Conservation (phyloP, 2,888 invertebrate species). For the Calliopum simillimum region DNA sequence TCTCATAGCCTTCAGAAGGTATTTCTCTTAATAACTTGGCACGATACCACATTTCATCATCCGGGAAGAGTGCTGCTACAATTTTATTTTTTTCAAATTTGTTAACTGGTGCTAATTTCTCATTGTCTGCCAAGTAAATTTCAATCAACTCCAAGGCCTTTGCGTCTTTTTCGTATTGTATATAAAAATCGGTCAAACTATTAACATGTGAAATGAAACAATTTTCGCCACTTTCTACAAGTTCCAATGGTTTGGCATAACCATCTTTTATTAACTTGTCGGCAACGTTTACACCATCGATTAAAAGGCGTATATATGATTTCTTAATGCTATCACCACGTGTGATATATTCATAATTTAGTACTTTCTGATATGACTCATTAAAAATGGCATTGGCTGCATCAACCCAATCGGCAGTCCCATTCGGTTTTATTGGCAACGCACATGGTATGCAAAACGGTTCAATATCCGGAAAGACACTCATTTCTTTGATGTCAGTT, state of each 20-base stretch:
- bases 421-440: slow-evolving; percentile 75
- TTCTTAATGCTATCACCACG: slow-evolving; percentile 54
- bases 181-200: slow-evolving; percentile 81
- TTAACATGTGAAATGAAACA: slow-evolving; percentile 82
- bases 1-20: slow-evolving; percentile 69
- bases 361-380: slow-evolving; percentile 61
- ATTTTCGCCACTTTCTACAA: slow-evolving; percentile 70
- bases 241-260: slow-evolving; percentile 71
- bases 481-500: slow-evolving; percentile 72
- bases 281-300: slow-evolving; percentile 72
- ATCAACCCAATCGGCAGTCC: slow-evolving; percentile 75
- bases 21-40: slow-evolving; percentile 73
- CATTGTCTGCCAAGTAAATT: slow-evolving; percentile 70
- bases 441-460: slow-evolving; percentile 74
- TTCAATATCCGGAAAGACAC: slow-evolving; percentile 68
- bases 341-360: slow-evolving; percentile 66
- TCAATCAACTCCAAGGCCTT: slow-evolving; percentile 73
- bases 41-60: slow-evolving; percentile 76
- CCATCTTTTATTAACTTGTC: slow-evolving; percentile 73
- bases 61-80: slow-evolving; percentile 75
- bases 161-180: slow-evolving; percentile 78
- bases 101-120: slow-evolving; percentile 69
- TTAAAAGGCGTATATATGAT: slow-evolving; percentile 74
- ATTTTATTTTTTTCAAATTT: slow-evolving; percentile 68
- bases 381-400: slow-evolving; percentile 73